These are phyloP conservation scores for Sterrhoptilus dennistouni DNA, from an alignment of 2,113 vertebrate genomes.

Conservation along the genomic window DNA sequence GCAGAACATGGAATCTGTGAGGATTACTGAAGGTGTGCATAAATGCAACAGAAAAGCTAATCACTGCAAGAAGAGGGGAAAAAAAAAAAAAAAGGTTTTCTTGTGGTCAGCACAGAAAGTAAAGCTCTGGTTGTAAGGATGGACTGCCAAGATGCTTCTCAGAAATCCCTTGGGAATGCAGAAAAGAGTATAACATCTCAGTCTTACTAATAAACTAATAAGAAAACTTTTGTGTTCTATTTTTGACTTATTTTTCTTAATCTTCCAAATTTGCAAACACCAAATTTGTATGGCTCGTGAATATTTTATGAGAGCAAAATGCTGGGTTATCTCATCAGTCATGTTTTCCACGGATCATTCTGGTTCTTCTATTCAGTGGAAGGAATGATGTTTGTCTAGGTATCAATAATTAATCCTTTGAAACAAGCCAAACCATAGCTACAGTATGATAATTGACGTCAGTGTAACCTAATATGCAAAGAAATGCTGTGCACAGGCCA, in stretches of 20 bases:
- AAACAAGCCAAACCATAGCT: neutral
- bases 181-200: neutral
- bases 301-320: constrained; percentile 49
- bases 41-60: neutral
- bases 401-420: constrained; percentile 59
- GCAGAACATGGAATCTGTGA: neutral
- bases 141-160: neutral
- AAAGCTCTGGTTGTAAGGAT: neutral
- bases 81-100: neutral
- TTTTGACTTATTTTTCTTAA: neutral
- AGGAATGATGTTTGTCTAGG: neutral
- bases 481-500: neutral
- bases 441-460: neutral
- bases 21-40: neutral
- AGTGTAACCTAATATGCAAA: neutral
- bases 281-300: neutral
- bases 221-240: neutral
- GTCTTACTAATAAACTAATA: neutral
- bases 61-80: neutral
- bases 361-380: neutral
- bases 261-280: neutral
- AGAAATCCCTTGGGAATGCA: neutral
- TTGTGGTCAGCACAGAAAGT: neutral
- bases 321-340: neutral
- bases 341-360: neutral